Conservation (phyloP, 2,113 vertebrate species). For the Regulus satrapa region DNA sequence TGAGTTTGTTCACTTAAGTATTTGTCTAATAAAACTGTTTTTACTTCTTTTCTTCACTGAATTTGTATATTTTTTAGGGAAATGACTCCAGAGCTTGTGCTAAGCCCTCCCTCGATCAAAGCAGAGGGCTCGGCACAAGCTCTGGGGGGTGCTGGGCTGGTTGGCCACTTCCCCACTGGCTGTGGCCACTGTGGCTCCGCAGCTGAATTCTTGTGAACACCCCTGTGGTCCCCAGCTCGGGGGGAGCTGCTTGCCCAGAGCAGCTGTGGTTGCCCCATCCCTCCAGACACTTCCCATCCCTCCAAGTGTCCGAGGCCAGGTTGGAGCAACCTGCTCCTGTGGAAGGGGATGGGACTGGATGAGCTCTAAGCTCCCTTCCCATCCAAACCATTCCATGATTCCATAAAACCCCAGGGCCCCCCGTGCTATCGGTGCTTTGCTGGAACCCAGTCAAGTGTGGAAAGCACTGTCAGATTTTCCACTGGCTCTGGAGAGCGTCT, state of each 20-base stretch:
- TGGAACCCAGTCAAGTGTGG: slow-evolving; percentile 50
- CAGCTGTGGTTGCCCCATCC: background rate
- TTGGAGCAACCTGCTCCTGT: background rate
- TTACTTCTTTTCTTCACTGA: background rate
- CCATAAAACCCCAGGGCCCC: background rate
- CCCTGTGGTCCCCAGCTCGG: background rate
- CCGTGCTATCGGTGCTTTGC: background rate
- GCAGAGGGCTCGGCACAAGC: background rate
- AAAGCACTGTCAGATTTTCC: slow-evolving; percentile 67
- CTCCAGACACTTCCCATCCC: too few relatives aligned
- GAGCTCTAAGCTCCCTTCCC: background rate
- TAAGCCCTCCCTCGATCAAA: background rate
- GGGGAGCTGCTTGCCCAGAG: background rate
- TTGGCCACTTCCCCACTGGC: background rate
- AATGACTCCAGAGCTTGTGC: background rate
- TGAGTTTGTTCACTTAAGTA: background rate
- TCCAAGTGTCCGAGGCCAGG: background rate
- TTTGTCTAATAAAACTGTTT: background rate
- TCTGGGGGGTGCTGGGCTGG: background rate
- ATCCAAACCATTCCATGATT: background rate
- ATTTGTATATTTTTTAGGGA: background rate
- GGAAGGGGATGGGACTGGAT: background rate
- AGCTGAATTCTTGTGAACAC: background rate
- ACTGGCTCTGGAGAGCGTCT: slow-evolving; percentile 63
- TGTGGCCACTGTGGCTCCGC: background rate